Evolutionary conservation across 2,113 vertebrate genomes (phyloP).

Genomic region (Gobio gobio): DNA sequence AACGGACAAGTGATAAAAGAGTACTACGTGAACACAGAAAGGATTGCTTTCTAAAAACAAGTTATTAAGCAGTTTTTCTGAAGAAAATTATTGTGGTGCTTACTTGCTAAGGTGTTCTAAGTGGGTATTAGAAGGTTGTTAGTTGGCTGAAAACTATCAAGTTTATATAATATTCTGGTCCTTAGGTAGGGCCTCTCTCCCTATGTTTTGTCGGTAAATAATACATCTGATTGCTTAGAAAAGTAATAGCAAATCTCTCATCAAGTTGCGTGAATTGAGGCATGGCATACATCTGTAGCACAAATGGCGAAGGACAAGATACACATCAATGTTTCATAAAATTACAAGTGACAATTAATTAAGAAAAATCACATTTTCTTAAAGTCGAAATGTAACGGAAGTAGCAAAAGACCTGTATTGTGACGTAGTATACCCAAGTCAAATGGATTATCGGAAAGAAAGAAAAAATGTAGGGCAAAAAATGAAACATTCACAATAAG

Average conservation of each 20-base stretch:
- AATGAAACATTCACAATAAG: not conserved
- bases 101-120: not conserved
- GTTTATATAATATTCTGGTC: not conserved
- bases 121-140: not conserved
- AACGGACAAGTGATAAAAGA: conserved; percentile 6
- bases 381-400: not conserved
- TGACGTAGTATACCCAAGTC: not conserved
- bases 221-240: not conserved
- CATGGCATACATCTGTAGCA: not conserved
- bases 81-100: not conserved
- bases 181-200: not conserved
- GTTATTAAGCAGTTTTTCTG: not conserved
- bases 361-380: not conserved
- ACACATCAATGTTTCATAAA: not conserved
- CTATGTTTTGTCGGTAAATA: not conserved
- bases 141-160: not conserved
- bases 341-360: not conserved
- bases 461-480: not conserved
- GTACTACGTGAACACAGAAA: not conserved
- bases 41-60: not conserved
- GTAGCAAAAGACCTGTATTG: not conserved
- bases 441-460: not conserved
- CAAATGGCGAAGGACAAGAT: not conserved
- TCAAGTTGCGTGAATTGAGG: not conserved
- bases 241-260: not conserved